Percentiles rank a stretch among this genome's conserved stretches.
Conservation (phyloP, 2,797 vertebrate genomes). For the Sorex maritimensis region DNA sequence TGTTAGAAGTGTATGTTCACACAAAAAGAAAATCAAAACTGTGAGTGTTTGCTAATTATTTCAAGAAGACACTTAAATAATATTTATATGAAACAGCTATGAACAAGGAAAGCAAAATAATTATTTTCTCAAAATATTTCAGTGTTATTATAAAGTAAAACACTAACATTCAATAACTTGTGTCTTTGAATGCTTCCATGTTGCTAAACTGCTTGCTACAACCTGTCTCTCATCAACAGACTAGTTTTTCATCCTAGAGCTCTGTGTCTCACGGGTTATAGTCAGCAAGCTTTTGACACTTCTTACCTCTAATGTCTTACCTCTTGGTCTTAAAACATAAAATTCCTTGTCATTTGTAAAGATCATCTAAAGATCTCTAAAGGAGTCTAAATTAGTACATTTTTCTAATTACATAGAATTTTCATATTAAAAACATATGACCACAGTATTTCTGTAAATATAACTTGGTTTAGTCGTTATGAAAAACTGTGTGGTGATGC, state of each 20-base stretch:
- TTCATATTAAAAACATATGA: conserved; percentile 28
- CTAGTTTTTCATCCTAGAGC: neutral
- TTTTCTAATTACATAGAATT: conserved; percentile 9
- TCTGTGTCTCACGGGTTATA: neutral
- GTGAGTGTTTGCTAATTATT: neutral
- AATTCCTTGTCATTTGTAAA: no score
- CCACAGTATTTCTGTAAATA: no score
- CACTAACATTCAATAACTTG: neutral
- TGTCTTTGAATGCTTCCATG: neutral
- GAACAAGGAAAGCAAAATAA: neutral
- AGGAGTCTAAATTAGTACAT: no score
- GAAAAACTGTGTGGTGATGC: neutral
- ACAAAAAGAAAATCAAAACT: neutral
- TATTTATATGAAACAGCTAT: neutral
- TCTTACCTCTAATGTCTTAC: no score
- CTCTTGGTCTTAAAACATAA: no score
- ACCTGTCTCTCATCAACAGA: neutral
- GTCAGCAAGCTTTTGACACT: neutral
- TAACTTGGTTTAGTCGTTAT: neutral
- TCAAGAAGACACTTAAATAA: neutral
- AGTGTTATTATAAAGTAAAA: neutral
- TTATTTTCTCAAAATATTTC: conserved; percentile 31
- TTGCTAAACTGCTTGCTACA: no score
- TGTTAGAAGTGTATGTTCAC: rapidly evolving
- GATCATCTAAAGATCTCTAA: no score